These are phyloP conservation scores for Kryptolebias ocellatus DNA, from an alignment of 2,797 vertebrate genomes.

Conservation along the genomic window DNA sequence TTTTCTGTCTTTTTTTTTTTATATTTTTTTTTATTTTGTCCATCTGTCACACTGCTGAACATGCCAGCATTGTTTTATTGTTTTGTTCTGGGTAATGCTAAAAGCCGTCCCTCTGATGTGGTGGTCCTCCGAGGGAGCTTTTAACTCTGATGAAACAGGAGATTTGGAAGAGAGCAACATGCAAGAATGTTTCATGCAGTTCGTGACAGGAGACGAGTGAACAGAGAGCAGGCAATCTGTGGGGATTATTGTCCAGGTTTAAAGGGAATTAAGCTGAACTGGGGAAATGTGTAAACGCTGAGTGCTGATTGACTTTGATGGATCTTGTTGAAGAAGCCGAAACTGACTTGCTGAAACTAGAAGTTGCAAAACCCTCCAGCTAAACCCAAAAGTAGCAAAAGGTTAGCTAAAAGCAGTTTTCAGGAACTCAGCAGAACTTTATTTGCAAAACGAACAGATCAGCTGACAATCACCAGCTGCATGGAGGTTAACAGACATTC, in stretches of 20 bases:
- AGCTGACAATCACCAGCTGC: too few species aligned
- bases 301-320: too few species aligned
- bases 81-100: conserved; percentile 54
- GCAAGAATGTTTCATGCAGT: conserved; percentile 22
- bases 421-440: too few species aligned
- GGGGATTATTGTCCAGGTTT: conserved; percentile 12
- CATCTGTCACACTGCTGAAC: conserved; percentile 58
- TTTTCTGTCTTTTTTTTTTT: conserved; percentile 52
- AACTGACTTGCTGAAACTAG: too few species aligned
- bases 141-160: conserved; percentile 21
- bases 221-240: conserved; percentile 19
- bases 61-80: conserved; percentile 60
- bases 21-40: conserved; percentile 51
- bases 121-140: conserved; percentile 41
- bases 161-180: conserved; percentile 15
- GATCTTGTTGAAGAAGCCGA: too few species aligned
- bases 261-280: not conserved
- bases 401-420: too few species aligned
- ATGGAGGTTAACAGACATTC: too few species aligned
- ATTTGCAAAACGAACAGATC: too few species aligned
- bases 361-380: too few species aligned
- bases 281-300: too few species aligned
- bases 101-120: conserved; percentile 64
- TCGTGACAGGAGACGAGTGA: conserved; percentile 23
- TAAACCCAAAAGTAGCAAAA: too few species aligned